phyloP scores from a whole-genome alignment of 1,140 invertebrate genomes.

The Dinothrombium tinctorium region DNA sequence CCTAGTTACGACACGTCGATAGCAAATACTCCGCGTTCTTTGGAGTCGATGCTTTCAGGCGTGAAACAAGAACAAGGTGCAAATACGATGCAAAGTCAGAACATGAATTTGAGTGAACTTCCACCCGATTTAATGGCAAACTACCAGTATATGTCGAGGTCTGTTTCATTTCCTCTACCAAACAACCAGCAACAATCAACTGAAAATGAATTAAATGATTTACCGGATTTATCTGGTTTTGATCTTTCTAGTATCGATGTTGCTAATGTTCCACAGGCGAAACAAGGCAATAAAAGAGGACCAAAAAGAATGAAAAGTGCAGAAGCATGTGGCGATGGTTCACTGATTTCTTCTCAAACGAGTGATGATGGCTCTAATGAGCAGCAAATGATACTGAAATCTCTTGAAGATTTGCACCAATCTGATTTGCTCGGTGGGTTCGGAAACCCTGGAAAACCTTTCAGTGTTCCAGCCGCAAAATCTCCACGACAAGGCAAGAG shows the following conservation, averaged over 20 bases:
- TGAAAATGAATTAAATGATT: conserved; percentile 1
- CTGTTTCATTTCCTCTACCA: not conserved
- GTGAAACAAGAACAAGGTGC: not conserved
- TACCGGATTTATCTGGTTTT: conserved; percentile 3
- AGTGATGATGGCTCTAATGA: conserved; percentile 5
- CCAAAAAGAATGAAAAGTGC: conserved; percentile 9
- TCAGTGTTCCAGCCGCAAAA: not conserved
- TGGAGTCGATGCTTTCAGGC: not conserved
- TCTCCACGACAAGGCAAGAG: not conserved
- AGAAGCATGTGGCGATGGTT: conserved; percentile 10
- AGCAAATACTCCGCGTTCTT: conserved; percentile 1
- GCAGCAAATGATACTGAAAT: conserved; percentile 9
- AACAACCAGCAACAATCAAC: conserved; percentile 1
- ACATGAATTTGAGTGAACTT: conserved; percentile 1
- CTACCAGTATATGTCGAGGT: not conserved
- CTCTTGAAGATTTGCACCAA: conserved; percentile 7
- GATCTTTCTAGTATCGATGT: conserved; percentile 1
- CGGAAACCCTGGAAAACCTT: conserved; percentile 2
- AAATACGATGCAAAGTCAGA: not conserved
- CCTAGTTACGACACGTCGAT: not conserved
- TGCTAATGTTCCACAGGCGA: conserved; percentile 2
- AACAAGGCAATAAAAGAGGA: conserved; percentile 9
- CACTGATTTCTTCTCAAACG: conserved; percentile 1
- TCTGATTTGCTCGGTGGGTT: conserved; percentile 1
- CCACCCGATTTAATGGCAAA: not conserved